These are phyloP conservation scores for Callimorpha dominula DNA, from an alignment of 2,888 invertebrate species.

Conservation along the genomic window DNA sequence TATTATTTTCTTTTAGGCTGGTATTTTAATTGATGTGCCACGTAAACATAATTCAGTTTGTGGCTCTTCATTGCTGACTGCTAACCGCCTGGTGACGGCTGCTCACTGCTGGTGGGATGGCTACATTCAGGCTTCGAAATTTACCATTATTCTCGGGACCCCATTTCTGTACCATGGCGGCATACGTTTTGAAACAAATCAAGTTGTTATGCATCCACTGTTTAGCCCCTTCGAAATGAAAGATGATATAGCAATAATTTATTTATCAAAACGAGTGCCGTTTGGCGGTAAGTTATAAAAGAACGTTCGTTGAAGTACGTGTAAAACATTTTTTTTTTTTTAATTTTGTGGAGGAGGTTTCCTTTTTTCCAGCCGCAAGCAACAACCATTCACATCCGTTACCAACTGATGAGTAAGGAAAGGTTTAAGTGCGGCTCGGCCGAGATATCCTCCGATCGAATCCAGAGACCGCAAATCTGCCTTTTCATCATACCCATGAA, in stretches of 20 bases:
- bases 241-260: slow-evolving; percentile 70
- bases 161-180: slow-evolving; percentile 65
- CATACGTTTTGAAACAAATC: slow-evolving; percentile 57
- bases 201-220: slow-evolving; percentile 63
- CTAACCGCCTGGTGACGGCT: slow-evolving; percentile 65
- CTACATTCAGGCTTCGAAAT: slow-evolving; percentile 55
- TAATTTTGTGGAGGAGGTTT: too few relatives aligned
- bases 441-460: too few relatives aligned
- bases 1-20: slow-evolving; percentile 54
- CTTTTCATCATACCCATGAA: too few relatives aligned
- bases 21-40: slow-evolving; percentile 58
- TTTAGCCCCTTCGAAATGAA: slow-evolving; percentile 50
- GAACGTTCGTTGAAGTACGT: neutral
- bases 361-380: too few relatives aligned
- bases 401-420: neutral
- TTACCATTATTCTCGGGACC: slow-evolving; percentile 67
- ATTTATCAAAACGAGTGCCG: slow-evolving; percentile 54
- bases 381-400: too few relatives aligned
- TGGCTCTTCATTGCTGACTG: slow-evolving; percentile 61
- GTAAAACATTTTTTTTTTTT: too few relatives aligned
- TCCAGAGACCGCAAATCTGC: too few relatives aligned
- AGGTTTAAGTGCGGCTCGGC: too few relatives aligned
- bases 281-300: slow-evolving; percentile 51
- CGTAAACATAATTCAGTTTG: slow-evolving; percentile 57
- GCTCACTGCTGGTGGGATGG: slow-evolving; percentile 75